Evolutionary conservation across 2,113 vertebrate species (phyloP).

Genomic region (Girardinichthys multiradiatus): DNA sequence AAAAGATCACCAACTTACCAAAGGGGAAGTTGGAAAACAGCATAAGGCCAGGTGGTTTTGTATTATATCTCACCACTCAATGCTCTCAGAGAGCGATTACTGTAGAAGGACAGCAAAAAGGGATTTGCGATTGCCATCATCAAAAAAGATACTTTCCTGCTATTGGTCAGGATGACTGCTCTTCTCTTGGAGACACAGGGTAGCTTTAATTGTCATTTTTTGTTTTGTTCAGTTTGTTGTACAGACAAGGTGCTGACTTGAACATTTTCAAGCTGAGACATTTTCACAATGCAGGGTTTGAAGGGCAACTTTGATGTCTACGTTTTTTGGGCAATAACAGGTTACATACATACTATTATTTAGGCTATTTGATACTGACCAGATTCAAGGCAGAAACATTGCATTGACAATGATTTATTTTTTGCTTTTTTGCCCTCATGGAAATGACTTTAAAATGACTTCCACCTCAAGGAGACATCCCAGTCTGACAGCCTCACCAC

Average conservation of each 20-base stretch:
- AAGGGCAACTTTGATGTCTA: not conserved
- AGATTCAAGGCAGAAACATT: constrained; percentile 6
- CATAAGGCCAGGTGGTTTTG: constrained; percentile 1
- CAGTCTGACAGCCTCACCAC: constrained; percentile 39
- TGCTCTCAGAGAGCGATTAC: constrained; percentile 9
- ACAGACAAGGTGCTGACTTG: not conserved
- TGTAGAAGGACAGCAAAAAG: constrained; percentile 3
- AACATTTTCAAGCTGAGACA: not conserved
- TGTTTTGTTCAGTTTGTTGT: not conserved
- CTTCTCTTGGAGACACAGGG: not conserved
- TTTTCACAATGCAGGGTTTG: not conserved
- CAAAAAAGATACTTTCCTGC: not conserved
- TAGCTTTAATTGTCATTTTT: not conserved
- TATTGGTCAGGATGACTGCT: not conserved
- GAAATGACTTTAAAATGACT: constrained; percentile 51
- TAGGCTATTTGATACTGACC: not conserved
- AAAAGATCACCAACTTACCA: not conserved
- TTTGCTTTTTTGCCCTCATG: constrained; percentile 18
- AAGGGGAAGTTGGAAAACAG: not conserved
- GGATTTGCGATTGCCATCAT: constrained; percentile 15
- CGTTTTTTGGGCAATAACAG: not conserved
- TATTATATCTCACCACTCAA: constrained; percentile 11
- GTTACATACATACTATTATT: not conserved
- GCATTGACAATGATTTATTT: constrained; percentile 1
- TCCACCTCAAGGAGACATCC: constrained; percentile 26